These are phyloP conservation scores for Tinamus major DNA, from an alignment of 2,797 vertebrate species.

Conservation along the genomic window DNA sequence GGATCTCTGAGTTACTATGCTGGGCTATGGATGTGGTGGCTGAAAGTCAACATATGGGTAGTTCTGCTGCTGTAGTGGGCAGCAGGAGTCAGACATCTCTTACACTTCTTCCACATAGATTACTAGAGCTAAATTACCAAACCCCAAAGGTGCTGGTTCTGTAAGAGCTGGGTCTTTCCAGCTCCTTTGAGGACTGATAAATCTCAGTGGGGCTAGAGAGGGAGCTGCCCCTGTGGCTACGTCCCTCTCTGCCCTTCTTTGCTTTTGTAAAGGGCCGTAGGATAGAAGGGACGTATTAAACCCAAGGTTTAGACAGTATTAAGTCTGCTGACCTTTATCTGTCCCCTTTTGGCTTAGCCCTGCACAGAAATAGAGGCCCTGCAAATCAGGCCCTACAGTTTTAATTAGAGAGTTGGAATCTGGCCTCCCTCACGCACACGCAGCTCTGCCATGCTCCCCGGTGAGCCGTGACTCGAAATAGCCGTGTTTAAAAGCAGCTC, in stretches of 20 bases:
- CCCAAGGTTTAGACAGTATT: background rate
- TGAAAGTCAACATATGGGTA: background rate
- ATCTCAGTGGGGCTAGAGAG: background rate
- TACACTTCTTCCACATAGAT: background rate
- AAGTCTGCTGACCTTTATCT: background rate
- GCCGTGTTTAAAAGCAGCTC: background rate
- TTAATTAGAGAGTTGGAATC: background rate
- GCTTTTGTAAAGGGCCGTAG: accelerated
- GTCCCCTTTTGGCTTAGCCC: background rate
- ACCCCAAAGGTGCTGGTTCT: background rate
- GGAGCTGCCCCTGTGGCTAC: accelerated
- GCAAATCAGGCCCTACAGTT: background rate
- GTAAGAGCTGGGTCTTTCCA: background rate
- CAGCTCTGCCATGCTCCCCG: background rate
- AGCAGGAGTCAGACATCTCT: background rate
- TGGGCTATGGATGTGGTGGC: background rate
- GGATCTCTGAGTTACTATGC: too few relatives aligned
- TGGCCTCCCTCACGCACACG: background rate
- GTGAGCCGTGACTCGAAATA: background rate
- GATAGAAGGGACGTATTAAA: accelerated
- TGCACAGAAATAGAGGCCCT: background rate
- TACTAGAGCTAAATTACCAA: background rate
- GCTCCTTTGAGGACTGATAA: background rate
- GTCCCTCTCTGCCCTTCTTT: background rate
- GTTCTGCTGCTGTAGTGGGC: background rate